Percentiles rank a stretch among this genome's conserved stretches.
phyloP scores from a whole-genome alignment of 1,140 invertebrate genomes.

The Panulirus ornatus region DNA sequence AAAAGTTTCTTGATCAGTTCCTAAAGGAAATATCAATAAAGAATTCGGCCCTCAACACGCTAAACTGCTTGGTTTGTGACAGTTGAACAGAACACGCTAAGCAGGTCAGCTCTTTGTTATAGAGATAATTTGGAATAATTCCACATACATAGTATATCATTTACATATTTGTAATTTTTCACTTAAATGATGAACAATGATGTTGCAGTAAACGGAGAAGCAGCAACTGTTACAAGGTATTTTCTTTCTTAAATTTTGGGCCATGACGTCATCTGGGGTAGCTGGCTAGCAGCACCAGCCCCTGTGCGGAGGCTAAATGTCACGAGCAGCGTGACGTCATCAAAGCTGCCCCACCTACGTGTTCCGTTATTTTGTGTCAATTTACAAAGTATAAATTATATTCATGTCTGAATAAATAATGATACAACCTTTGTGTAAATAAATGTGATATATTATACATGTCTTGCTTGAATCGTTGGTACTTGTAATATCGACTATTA shows the following conservation, averaged over 20 bases:
- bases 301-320: not conserved
- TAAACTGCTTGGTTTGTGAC: too few species aligned
- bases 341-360: not conserved
- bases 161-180: too few species aligned
- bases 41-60: too few species aligned
- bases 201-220: too few species aligned
- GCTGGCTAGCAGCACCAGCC: not conserved
- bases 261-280: not conserved
- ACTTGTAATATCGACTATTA: slow-evolving; percentile 39
- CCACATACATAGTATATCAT: too few species aligned
- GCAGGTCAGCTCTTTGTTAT: too few species aligned
- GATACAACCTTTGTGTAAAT: slow-evolving; percentile 54
- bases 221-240: too few species aligned
- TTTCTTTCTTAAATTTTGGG: too few species aligned
- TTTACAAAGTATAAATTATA: slow-evolving; percentile 25
- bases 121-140: too few species aligned
- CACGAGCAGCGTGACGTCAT: not conserved
- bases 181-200: too few species aligned
- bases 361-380: not conserved
- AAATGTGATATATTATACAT: slow-evolving; percentile 45
- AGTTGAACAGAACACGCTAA: too few species aligned
- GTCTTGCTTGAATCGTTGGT: slow-evolving; percentile 47
- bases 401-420: slow-evolving; percentile 43
- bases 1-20: not conserved
- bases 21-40: not conserved